phyloP scores from a whole-genome alignment of 2,797 vertebrate species.

The Neosilurus hyrtlii region DNA sequence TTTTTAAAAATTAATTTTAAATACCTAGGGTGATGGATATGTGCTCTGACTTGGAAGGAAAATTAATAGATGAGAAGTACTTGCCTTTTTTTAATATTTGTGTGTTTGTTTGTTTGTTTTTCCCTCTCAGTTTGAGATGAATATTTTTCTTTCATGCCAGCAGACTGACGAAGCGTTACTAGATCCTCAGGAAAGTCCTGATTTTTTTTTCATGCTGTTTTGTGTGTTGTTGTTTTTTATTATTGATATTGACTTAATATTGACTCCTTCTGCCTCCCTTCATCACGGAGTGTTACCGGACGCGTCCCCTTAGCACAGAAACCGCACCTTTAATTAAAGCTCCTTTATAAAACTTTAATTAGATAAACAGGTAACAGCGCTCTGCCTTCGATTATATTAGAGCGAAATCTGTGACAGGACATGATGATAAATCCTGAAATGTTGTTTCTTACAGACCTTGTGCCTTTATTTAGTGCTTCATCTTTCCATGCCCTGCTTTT shows the following conservation, averaged over 20 bases:
- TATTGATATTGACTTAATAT: constrained; percentile 39
- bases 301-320: constrained; percentile 37
- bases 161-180: background rate
- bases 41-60: background rate
- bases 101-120: background rate
- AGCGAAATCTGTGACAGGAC: constrained; percentile 40
- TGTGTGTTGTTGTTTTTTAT: background rate
- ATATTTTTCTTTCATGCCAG: too few relatives aligned
- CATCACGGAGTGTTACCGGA: constrained; percentile 33
- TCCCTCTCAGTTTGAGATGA: background rate
- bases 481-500: constrained; percentile 25
- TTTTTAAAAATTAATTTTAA: background rate
- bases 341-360: constrained; percentile 62
- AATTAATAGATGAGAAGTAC: background rate
- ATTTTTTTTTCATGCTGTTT: background rate
- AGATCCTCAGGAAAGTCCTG: background rate
- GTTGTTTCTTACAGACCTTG: background rate
- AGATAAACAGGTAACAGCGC: constrained; percentile 51
- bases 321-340: constrained; percentile 62
- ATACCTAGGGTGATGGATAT: background rate
- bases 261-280: constrained; percentile 8
- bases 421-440: constrained; percentile 52
- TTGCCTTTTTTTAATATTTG: background rate
- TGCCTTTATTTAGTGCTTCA: background rate
- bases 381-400: constrained; percentile 54